Percentiles rank a stretch among this genome's conserved stretches.
These are phyloP conservation scores for Leptopilina syphax DNA, from an alignment of 2,888 invertebrate genomes.

Conservation along the genomic window DNA sequence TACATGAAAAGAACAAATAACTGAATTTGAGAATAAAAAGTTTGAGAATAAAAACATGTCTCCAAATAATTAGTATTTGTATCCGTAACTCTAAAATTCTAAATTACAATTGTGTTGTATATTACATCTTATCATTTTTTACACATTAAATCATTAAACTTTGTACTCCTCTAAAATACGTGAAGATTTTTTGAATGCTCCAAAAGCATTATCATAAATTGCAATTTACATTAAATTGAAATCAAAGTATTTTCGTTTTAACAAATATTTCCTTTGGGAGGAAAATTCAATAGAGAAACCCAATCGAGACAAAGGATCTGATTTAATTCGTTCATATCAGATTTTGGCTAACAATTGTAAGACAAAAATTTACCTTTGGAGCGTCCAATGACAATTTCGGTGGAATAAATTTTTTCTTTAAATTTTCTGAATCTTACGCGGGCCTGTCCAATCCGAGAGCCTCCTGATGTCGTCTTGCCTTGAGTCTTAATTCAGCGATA, in stretches of 20 bases:
- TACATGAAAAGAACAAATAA: background rate
- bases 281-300: background rate
- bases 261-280: too few relatives aligned
- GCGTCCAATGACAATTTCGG: background rate
- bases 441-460: conserved; percentile 84
- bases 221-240: too few relatives aligned
- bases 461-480: conserved; percentile 95
- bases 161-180: conserved; percentile 30
- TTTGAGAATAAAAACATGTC: background rate
- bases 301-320: too few relatives aligned
- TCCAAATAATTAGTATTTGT: conserved; percentile 20
- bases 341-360: too few relatives aligned
- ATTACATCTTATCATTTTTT: conserved; percentile 32
- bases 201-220: background rate
- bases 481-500: conserved; percentile 94
- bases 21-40: background rate
- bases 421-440: conserved; percentile 62
- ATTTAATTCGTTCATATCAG: too few relatives aligned
- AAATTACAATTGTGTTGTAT: conserved; percentile 12
- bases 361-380: background rate
- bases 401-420: conserved; percentile 11
- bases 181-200: conserved; percentile 6
- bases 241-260: too few relatives aligned
- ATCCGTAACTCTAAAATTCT: conserved; percentile 21
- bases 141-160: conserved; percentile 31